These are phyloP conservation scores for Cynaeus angustus DNA, from an alignment of 2,888 invertebrate genomes.

Conservation along the genomic window DNA sequence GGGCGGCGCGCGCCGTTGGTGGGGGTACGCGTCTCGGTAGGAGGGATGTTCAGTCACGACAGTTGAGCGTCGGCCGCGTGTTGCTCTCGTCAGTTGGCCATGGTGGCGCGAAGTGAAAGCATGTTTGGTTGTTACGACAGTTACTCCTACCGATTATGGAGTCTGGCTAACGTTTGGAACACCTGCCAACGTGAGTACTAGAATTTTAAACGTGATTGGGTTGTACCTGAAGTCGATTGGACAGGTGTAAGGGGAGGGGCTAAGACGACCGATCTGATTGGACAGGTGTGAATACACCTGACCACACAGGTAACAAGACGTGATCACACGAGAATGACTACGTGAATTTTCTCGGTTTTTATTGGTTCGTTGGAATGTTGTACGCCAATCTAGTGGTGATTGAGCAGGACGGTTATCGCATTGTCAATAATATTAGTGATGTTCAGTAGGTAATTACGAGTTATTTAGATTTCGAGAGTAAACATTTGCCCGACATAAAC, in stretches of 20 bases:
- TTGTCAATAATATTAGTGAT: conserved; percentile 12
- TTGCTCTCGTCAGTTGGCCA: conserved; percentile 77
- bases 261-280: conserved; percentile 46
- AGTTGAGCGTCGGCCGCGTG: conserved; percentile 62
- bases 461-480: background rate
- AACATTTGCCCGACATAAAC: background rate
- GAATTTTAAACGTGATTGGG: conserved; percentile 14
- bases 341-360: background rate
- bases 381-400: conserved; percentile 3
- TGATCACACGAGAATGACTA: background rate
- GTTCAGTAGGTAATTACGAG: conserved; percentile 3
- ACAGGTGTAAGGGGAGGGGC: conserved; percentile 51
- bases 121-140: conserved; percentile 85
- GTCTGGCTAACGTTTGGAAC: conserved; percentile 85
- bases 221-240: conserved; percentile 49
- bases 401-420: conserved; percentile 19
- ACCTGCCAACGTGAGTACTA: conserved; percentile 82
- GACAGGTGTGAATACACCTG: conserved; percentile 53
- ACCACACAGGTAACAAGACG: conserved; percentile 47
- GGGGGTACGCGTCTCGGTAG: conserved; percentile 58
- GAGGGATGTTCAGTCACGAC: conserved; percentile 55
- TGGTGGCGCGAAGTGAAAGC: conserved; percentile 86
- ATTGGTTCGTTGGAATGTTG: conserved; percentile 3
- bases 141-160: conserved; percentile 85
- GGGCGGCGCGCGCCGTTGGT: conserved; percentile 60